A percentile compares a stretch with the other conserved stretches of the same genome.
phyloP scores from a whole-genome alignment of 2,888 invertebrate species.

The Achlya flavicornis region DNA sequence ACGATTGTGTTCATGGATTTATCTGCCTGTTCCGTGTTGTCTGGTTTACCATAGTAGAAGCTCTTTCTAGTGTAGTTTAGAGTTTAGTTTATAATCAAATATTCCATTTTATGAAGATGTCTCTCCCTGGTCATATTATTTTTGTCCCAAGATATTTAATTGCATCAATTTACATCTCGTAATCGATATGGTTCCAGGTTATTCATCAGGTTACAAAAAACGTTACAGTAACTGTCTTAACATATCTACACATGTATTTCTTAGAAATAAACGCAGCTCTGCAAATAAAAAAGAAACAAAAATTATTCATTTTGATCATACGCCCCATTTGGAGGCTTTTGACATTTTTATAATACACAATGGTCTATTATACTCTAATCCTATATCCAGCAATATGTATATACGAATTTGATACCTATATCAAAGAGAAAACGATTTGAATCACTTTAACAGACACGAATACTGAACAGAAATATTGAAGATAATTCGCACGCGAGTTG shows the following conservation, averaged over 20 bases:
- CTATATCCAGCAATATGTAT: background rate
- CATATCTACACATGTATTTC: background rate
- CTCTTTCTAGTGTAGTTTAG: no score
- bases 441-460: slow-evolving; percentile 30
- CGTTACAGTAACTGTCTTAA: background rate
- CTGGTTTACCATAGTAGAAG: no score
- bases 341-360: slow-evolving; percentile 20
- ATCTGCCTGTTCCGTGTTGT: no score
- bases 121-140: no score
- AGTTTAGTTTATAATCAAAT: no score
- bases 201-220: no score
- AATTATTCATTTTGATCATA: slow-evolving; percentile 15
- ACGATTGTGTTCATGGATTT: no score
- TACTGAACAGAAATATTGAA: slow-evolving; percentile 47
- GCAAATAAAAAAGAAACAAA: slow-evolving; percentile 13
- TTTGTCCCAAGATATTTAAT: no score
- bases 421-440: slow-evolving; percentile 27
- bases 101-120: no score
- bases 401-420: slow-evolving; percentile 28
- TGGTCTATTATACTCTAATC: slow-evolving; percentile 6
- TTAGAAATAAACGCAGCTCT: background rate
- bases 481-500: slow-evolving; percentile 59
- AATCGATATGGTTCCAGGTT: no score
- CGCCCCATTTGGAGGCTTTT: slow-evolving; percentile 22
- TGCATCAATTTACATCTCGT: no score